These are phyloP conservation scores for Poliocrania exsul DNA, from an alignment of 2,797 vertebrate species.

Conservation along the genomic window DNA sequence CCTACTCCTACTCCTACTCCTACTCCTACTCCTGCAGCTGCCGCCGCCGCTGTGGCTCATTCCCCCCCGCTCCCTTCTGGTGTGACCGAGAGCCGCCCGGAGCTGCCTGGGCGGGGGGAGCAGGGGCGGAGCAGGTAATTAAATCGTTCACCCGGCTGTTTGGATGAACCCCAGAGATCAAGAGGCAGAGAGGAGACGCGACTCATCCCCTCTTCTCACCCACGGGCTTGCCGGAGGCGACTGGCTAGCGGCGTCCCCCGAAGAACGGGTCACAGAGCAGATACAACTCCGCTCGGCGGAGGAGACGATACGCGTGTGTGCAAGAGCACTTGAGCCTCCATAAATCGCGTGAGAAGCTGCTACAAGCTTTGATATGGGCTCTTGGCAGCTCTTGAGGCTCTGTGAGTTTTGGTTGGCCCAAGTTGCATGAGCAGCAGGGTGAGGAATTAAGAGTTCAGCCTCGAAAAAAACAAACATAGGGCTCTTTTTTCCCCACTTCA, in stretches of 20 bases:
- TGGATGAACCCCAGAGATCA: background rate
- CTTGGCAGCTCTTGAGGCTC: background rate
- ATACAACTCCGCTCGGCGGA: background rate
- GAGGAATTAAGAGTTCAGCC: background rate
- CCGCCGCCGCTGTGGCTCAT: background rate
- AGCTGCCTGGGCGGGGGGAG: background rate
- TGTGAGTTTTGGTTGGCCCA: background rate
- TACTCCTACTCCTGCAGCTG: background rate
- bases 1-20: background rate
- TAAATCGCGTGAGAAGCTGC: background rate
- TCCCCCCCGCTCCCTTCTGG: background rate
- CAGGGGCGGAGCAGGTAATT: background rate
- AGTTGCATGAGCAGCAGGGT: background rate
- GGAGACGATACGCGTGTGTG: background rate
- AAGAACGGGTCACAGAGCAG: too few species aligned
- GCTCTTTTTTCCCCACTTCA: background rate
- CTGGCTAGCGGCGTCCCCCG: fast-evolving
- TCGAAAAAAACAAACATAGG: background rate
- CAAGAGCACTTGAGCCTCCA: background rate
- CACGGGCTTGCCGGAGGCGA: background rate
- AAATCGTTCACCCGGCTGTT: background rate
- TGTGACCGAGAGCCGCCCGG: background rate
- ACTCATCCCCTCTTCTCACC: background rate
- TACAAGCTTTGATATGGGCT: background rate
- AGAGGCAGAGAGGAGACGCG: fast-evolving